Percentiles rank a stretch among this genome's conserved stretches.
Conservation (phyloP, 2,113 vertebrate genomes). For the Ranitomeya variabilis region DNA sequence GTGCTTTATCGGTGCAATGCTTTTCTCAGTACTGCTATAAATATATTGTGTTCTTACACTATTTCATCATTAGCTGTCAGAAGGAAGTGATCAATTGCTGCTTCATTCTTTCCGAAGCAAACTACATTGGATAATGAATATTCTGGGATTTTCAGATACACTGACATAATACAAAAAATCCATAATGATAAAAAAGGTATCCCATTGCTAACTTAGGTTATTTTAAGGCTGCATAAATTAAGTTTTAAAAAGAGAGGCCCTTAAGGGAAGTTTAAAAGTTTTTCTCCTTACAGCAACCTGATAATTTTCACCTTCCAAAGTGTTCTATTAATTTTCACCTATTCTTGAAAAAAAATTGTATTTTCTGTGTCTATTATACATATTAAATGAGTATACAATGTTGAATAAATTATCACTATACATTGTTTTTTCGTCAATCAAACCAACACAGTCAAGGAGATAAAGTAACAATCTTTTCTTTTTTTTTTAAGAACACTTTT, state of each 20-base stretch:
- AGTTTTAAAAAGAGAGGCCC: background rate
- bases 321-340: too few species aligned
- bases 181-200: background rate
- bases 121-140: background rate
- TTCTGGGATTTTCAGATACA: background rate
- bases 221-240: background rate
- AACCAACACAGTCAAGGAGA: too few species aligned
- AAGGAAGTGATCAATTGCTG: background rate
- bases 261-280: background rate
- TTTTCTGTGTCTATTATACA: too few species aligned
- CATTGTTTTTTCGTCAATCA: too few species aligned
- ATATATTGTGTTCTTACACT: slow-evolving; percentile 14
- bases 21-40: slow-evolving; percentile 10
- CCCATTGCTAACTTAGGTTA: background rate
- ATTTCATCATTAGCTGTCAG: slow-evolving; percentile 21
- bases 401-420: too few species aligned
- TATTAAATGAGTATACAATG: too few species aligned
- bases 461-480: too few species aligned
- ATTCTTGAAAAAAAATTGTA: too few species aligned
- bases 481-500: too few species aligned
- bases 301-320: too few species aligned
- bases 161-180: background rate
- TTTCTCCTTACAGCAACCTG: background rate
- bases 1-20: slow-evolving; percentile 6
- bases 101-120: background rate